A percentile compares a stretch with the other conserved stretches of the same genome.
Conservation (phyloP, 2,797 vertebrate species). For the Danio jaintianensis region DNA sequence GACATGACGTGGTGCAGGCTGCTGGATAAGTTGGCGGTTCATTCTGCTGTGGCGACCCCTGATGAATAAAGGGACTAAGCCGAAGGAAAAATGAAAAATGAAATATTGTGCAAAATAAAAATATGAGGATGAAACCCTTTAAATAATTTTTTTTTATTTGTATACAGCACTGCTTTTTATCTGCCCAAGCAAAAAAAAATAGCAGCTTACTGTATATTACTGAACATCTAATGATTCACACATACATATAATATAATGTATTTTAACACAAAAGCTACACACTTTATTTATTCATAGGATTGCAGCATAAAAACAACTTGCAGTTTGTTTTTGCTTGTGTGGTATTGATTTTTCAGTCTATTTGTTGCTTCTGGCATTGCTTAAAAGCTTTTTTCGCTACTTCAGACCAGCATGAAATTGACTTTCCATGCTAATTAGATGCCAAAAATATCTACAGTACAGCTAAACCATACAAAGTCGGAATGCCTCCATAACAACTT, state of each 20-base stretch:
- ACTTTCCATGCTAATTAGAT: constrained; percentile 19
- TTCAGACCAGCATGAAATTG: not conserved
- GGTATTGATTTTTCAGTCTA: not conserved
- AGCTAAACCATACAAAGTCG: not conserved
- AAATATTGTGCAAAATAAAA: not conserved
- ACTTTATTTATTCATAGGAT: not conserved
- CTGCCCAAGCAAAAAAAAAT: not conserved
- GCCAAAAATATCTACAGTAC: not conserved
- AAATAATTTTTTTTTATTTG: not conserved
- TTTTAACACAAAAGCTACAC: not conserved
- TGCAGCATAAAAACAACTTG: not conserved
- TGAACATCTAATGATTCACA: too few species aligned
- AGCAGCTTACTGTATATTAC: not conserved
- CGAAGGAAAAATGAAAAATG: too few species aligned
- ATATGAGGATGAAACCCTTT: not conserved
- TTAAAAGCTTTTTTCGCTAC: constrained; percentile 3
- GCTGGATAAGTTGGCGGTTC: too few species aligned
- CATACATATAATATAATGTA: not conserved
- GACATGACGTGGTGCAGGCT: too few species aligned
- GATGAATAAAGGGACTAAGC: too few species aligned
- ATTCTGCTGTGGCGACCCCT: too few species aligned
- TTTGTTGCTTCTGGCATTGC: not conserved
- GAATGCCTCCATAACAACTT: not conserved
- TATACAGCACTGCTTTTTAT: not conserved
- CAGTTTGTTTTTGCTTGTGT: not conserved